Evolutionary conservation across 2,888 invertebrate genomes (phyloP).

Genomic region (Lumbricus terrestris): DNA sequence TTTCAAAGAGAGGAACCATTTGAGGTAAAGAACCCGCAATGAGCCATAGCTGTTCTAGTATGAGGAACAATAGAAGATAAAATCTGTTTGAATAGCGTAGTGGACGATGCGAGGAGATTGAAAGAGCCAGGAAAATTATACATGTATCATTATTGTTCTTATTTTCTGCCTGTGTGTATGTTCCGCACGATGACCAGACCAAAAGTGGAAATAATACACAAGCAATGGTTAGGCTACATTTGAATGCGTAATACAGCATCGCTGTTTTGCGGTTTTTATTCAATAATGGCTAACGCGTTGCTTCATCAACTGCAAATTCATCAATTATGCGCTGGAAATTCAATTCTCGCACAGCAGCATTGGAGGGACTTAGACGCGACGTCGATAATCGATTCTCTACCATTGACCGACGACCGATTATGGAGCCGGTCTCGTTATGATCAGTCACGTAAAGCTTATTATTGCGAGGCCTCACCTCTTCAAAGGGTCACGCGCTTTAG

Average conservation of each 20-base stretch:
- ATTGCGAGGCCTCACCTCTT: background rate
- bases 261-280: background rate
- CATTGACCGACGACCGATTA: background rate
- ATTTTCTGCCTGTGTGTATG: background rate
- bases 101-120: too few species aligned
- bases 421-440: background rate
- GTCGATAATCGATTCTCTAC: background rate
- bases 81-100: too few species aligned
- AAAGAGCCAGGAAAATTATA: too few species aligned
- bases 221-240: background rate
- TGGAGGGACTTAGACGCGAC: background rate
- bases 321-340: background rate
- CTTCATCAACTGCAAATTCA: background rate
- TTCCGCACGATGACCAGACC: background rate
- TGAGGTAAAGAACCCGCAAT: too few species aligned
- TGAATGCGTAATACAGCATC: background rate
- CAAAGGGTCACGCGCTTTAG: background rate
- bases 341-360: background rate
- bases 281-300: background rate
- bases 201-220: background rate
- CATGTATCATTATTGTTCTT: too few species aligned
- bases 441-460: too few species aligned
- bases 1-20: too few species aligned
- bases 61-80: too few species aligned
- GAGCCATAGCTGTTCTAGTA: too few species aligned